Conservation (phyloP, 1,140 invertebrate genomes). For the Scaptomyza graminum region DNA sequence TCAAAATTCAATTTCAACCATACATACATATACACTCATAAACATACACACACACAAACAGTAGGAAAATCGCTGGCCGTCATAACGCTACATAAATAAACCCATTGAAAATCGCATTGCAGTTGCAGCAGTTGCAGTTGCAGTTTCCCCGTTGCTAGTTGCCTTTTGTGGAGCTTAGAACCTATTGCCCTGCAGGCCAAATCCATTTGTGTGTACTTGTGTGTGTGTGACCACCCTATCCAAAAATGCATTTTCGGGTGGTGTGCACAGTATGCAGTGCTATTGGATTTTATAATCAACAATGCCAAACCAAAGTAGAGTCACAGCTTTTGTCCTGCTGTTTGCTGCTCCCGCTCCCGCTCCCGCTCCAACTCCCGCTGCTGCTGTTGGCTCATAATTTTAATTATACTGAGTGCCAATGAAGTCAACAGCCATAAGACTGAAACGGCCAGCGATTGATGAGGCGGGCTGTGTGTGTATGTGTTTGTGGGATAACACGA, state of each 20-base stretch:
- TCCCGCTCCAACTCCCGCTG: slow-evolving; percentile 32
- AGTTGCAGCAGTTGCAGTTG: slow-evolving; percentile 45
- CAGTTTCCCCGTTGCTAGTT: slow-evolving; percentile 34
- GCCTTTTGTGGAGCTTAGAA: slow-evolving; percentile 46
- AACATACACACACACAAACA: slow-evolving; percentile 18
- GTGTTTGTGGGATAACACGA: not conserved
- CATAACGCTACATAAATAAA: slow-evolving; percentile 81
- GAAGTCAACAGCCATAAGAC: slow-evolving; percentile 80
- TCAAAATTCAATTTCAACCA: slow-evolving; percentile 72
- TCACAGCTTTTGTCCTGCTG: slow-evolving; percentile 55
- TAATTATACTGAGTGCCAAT: slow-evolving; percentile 83
- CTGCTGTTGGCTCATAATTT: slow-evolving; percentile 72
- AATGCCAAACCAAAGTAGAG: slow-evolving; percentile 69
- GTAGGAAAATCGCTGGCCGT: slow-evolving; percentile 53
- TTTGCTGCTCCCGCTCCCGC: slow-evolving; percentile 20
- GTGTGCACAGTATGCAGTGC: slow-evolving; percentile 47
- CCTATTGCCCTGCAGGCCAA: slow-evolving; percentile 29
- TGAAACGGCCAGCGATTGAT: slow-evolving; percentile 71
- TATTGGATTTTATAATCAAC: slow-evolving; percentile 81
- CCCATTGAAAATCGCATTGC: slow-evolving; percentile 72
- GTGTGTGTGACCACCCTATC: not conserved
- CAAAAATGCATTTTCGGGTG: slow-evolving; percentile 57
- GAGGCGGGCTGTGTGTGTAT: slow-evolving; percentile 14
- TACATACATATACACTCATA: slow-evolving; percentile 4
- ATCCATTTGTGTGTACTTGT: not conserved